These are phyloP conservation scores for Laticauda laticaudata DNA, from an alignment of 2,113 vertebrate species.

Conservation along the genomic window DNA sequence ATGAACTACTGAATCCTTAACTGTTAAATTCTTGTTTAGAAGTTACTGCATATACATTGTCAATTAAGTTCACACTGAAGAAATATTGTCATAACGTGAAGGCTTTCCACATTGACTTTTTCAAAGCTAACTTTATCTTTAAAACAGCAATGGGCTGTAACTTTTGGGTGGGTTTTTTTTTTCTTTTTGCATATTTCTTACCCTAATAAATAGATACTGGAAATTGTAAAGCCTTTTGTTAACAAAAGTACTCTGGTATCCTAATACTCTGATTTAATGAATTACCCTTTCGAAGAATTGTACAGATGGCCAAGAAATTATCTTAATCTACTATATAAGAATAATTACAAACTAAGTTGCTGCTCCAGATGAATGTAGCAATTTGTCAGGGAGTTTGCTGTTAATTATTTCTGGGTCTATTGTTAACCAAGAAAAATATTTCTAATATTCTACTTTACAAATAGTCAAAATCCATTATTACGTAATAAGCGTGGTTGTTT, in stretches of 20 bases:
- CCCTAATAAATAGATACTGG: conserved; percentile 12
- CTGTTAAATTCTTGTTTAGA: conserved; percentile 45
- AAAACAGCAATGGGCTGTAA: conserved; percentile 37
- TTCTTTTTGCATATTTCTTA: conserved; percentile 21
- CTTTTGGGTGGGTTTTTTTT: not conserved
- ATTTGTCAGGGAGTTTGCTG: conserved; percentile 16
- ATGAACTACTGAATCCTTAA: conserved; percentile 52
- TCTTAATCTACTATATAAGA: conserved; percentile 22
- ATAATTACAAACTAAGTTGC: conserved; percentile 28
- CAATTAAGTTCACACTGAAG: conserved; percentile 31
- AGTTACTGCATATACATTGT: conserved; percentile 36
- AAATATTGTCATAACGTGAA: conserved; percentile 39
- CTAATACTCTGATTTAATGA: not conserved
- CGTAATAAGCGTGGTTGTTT: conserved; percentile 1
- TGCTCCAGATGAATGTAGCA: conserved; percentile 23
- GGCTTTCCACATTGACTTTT: conserved; percentile 16
- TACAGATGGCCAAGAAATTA: not conserved
- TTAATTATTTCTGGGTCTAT: conserved; percentile 31
- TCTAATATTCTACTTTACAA: conserved; percentile 2
- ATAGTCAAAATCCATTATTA: conserved; percentile 31
- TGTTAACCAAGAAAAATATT: conserved; percentile 19
- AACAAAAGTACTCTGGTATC: conserved; percentile 1
- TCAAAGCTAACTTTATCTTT: conserved; percentile 30
- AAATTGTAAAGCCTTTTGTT: conserved; percentile 31
- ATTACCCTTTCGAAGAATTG: conserved; percentile 8